Evolutionary conservation across 1,140 invertebrate genomes (phyloP), one percentile per base, ranked within the genome.

Genomic region (Musca vetustissima): DNA sequence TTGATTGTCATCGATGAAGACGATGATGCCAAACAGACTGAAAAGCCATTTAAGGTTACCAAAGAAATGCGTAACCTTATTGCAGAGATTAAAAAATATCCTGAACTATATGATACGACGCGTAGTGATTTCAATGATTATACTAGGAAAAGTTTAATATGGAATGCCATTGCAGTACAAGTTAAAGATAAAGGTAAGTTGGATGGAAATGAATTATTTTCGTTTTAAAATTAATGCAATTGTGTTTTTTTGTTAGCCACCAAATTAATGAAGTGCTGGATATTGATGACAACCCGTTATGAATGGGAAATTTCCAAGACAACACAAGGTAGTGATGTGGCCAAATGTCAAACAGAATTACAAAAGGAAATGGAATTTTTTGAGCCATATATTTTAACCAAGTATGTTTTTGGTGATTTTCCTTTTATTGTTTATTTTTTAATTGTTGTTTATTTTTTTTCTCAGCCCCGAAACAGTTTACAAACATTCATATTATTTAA

Each of bases 231-330:
- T 28, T 28, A 28, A 28, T 28, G n/a, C 8, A 19, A 50, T 50
- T 13, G 48, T 50, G 4, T 50, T 50, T 19, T 50, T 15, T 28
- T 69, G n/a, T 64, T 65, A 70, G 78, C 76, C 36, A 80, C 78
- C 11, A 80, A 80, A 69, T 65, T 80, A 2, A 80, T 80, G 70
- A 80, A 80, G 64, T 64, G 15, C 8, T 80, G 78, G 78, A 50
- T 80, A 3, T 71, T 69, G 13, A 59, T 80, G 13, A 49, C 55
- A 24, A 77, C 72, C 0, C 78, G 76, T 67, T 78, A 71, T 64
- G 78, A 80, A 36, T 80, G 78, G 78, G 74, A 80, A 65, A 7
- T 77, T 2, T 52, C 19, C n/a, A 47, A 66, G 32, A 28, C 25
- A 3, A 25, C 28, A 1, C 24, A 43, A 19, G 4, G 53, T 13